Conservation (phyloP, 2,113 vertebrate genomes). For the Papio anubis region DNA sequence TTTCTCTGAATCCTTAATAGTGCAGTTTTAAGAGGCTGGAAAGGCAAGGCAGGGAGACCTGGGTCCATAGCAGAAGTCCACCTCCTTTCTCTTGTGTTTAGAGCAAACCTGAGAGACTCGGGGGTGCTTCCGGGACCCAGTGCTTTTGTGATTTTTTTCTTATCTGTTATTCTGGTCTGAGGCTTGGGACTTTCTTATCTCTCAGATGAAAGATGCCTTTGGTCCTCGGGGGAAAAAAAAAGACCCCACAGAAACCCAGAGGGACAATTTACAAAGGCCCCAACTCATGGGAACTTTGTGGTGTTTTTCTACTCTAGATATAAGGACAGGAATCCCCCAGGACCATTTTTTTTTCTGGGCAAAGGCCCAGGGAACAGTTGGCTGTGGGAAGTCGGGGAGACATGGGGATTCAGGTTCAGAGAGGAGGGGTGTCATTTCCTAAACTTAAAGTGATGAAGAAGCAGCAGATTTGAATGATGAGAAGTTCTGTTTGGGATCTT, state of each 20-base stretch:
- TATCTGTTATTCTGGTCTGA: neutral
- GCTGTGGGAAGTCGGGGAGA: neutral
- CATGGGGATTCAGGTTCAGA: neutral
- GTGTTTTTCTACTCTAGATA: neutral
- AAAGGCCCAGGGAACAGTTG: neutral
- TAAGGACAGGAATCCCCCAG: neutral
- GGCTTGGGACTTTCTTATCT: neutral
- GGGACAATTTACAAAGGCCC: neutral
- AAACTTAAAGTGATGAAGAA: neutral
- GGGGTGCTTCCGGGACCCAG: neutral
- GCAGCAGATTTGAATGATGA: neutral
- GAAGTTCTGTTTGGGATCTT: neutral
- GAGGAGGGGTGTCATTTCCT: neutral
- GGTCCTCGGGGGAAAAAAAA: neutral
- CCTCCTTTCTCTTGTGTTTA: neutral
- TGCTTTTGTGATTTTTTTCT: neutral
- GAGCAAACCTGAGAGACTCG: neutral
- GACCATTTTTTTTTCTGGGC: neutral
- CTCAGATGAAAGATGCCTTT: neutral
- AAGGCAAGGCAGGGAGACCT: neutral
- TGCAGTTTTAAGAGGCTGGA: neutral
- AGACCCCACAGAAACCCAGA: neutral
- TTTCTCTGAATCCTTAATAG: neutral
- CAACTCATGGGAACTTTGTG: neutral
- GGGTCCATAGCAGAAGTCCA: neutral